These are phyloP conservation scores for Siniperca obscura DNA, from an alignment of 2,797 vertebrate genomes.

Conservation along the genomic window DNA sequence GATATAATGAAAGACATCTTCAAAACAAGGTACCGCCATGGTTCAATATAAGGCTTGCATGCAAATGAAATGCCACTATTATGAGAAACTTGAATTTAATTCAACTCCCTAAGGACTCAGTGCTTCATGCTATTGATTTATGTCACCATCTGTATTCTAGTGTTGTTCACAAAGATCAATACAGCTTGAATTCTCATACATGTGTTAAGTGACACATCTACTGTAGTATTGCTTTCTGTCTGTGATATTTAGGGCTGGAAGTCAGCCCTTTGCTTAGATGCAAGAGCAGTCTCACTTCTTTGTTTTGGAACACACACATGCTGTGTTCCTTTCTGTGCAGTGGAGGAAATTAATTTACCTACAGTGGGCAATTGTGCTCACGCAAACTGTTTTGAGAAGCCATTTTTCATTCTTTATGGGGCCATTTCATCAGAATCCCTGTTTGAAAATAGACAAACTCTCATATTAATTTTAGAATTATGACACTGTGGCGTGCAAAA, in stretches of 20 bases:
- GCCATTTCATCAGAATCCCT: slow-evolving; percentile 65
- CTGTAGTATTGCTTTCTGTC: slow-evolving; percentile 20
- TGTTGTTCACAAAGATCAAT: slow-evolving; percentile 54
- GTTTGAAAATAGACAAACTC: slow-evolving; percentile 73
- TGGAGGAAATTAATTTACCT: slow-evolving; percentile 69
- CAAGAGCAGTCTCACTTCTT: slow-evolving; percentile 21
- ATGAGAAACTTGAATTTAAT: slow-evolving; percentile 67
- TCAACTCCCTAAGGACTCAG: slow-evolving; percentile 26
- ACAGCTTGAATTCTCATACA: slow-evolving; percentile 51
- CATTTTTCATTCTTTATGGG: slow-evolving; percentile 73
- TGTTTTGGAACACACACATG: slow-evolving; percentile 36
- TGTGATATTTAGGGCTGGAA: slow-evolving; percentile 22
- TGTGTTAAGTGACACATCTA: slow-evolving; percentile 46
- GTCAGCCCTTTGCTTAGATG: neutral
- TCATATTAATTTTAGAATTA: slow-evolving; percentile 62
- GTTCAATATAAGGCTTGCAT: slow-evolving; percentile 11
- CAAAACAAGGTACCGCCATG: neutral
- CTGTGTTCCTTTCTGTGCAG: slow-evolving; percentile 33
- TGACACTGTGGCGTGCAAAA: slow-evolving; percentile 43
- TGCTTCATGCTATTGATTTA: slow-evolving; percentile 59
- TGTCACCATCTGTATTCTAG: slow-evolving; percentile 33
- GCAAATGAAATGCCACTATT: slow-evolving; percentile 46
- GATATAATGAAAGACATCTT: slow-evolving; percentile 42
- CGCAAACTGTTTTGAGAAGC: slow-evolving; percentile 65
- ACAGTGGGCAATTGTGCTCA: slow-evolving; percentile 70